These are phyloP conservation scores for Euborellia annulipes DNA, from an alignment of 1,140 invertebrate species.

Conservation along the genomic window DNA sequence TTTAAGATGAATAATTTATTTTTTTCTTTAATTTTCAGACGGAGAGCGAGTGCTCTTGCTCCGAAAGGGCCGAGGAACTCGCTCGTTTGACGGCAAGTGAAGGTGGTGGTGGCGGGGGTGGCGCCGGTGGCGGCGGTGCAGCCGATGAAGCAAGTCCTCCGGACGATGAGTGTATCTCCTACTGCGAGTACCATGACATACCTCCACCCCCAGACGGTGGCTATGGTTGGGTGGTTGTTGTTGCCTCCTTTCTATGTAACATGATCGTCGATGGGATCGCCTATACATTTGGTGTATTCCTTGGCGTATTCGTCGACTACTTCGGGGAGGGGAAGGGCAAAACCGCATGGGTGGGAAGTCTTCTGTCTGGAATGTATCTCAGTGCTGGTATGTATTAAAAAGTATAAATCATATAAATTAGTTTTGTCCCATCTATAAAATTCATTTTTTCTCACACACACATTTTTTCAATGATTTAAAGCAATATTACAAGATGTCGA, in stretches of 20 bases:
- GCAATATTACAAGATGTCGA: too few relatives aligned
- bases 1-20: too few relatives aligned
- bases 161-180: constrained; percentile 49
- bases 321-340: constrained; percentile 77
- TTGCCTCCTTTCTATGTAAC: constrained; percentile 94
- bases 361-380: constrained; percentile 86
- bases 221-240: constrained; percentile 88
- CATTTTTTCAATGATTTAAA: not conserved
- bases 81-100: constrained; percentile 43
- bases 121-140: constrained; percentile 22
- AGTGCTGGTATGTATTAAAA: constrained; percentile 58
- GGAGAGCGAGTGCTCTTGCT: constrained; percentile 47
- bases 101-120: constrained; percentile 33
- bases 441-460: not conserved
- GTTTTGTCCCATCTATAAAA: not conserved
- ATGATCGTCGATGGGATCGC: constrained; percentile 96
- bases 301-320: constrained; percentile 60
- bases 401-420: too few relatives aligned
- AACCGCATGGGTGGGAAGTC: constrained; percentile 84
- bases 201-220: constrained; percentile 72
- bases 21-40: too few relatives aligned
- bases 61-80: constrained; percentile 57
- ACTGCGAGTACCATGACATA: constrained; percentile 55
- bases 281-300: constrained; percentile 83
- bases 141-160: constrained; percentile 7